These are phyloP conservation scores for Hemiprocne comata DNA, from an alignment of 2,113 vertebrate species.

Conservation along the genomic window DNA sequence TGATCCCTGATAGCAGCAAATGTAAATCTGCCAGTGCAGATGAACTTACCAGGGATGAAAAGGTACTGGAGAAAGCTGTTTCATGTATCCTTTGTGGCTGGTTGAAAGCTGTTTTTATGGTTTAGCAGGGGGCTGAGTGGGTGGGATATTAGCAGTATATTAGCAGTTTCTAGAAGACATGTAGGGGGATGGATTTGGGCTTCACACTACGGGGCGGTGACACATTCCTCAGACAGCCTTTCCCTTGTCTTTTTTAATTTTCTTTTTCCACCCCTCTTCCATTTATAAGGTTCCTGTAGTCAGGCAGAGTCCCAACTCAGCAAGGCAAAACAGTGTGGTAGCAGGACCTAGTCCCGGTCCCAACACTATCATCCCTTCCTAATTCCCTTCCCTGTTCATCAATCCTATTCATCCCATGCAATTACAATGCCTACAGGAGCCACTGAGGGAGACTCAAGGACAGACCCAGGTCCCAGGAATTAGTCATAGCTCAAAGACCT, in stretches of 20 bases:
- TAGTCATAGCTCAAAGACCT: not conserved
- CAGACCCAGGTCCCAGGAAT: not conserved
- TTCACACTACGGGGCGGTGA: not conserved
- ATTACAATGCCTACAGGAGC: not conserved
- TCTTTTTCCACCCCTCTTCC: not conserved
- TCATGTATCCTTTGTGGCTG: not conserved
- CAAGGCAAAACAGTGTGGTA: not conserved
- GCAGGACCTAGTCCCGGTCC: not conserved
- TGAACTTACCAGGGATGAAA: conserved; percentile 28
- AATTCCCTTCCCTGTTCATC: not conserved
- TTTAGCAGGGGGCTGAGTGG: not conserved
- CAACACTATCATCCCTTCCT: not conserved
- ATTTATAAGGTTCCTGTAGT: not conserved
- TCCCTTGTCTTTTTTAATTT: not conserved
- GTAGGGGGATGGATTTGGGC: not conserved
- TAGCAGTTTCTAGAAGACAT: not conserved
- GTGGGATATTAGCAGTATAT: not conserved
- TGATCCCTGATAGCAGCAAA: conserved; percentile 48
- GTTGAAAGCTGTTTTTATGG: not conserved
- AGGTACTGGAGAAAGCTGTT: conserved; percentile 47
- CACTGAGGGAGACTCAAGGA: not conserved
- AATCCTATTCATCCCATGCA: not conserved
- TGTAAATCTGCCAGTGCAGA: conserved; percentile 49
- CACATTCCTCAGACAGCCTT: not conserved
- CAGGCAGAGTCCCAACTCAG: not conserved